These are phyloP conservation scores for Hyaena hyaena DNA, from an alignment of 2,113 vertebrate species.

Conservation along the genomic window DNA sequence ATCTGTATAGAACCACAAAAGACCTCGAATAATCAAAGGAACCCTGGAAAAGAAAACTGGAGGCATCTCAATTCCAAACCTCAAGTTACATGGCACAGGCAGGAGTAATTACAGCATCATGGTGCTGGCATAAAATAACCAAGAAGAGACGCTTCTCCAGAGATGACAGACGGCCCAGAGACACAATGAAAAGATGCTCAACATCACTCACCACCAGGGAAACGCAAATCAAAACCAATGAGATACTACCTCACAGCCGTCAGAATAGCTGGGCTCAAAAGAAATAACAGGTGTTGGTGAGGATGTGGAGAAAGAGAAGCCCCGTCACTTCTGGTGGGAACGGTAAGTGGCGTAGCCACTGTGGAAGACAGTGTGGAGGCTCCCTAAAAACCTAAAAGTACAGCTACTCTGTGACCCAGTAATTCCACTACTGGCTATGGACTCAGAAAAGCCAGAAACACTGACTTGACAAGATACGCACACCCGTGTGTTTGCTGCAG, in stretches of 20 bases:
- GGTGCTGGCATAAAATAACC: neutral
- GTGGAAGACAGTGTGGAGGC: neutral
- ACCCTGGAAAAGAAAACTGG: neutral
- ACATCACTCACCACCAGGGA: neutral
- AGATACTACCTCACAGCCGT: neutral
- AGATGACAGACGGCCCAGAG: neutral
- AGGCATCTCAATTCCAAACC: neutral
- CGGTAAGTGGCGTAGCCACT: neutral
- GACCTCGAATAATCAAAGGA: neutral
- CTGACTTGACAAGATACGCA: no score
- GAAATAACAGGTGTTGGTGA: neutral
- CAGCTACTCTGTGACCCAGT: neutral
- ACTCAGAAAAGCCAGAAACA: no score
- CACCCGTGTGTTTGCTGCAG: no score
- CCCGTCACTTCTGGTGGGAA: fast-evolving
- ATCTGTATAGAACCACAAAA: neutral
- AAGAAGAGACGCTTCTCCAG: neutral
- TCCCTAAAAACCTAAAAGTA: neutral
- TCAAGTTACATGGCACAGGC: neutral
- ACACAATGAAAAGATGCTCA: neutral
- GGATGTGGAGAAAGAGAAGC: neutral
- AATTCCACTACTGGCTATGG: no score
- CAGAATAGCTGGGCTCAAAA: neutral
- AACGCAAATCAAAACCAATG: neutral
- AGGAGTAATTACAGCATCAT: fast-evolving